Conservation (phyloP, 2,888 invertebrate genomes). For the Netelia inedita region DNA sequence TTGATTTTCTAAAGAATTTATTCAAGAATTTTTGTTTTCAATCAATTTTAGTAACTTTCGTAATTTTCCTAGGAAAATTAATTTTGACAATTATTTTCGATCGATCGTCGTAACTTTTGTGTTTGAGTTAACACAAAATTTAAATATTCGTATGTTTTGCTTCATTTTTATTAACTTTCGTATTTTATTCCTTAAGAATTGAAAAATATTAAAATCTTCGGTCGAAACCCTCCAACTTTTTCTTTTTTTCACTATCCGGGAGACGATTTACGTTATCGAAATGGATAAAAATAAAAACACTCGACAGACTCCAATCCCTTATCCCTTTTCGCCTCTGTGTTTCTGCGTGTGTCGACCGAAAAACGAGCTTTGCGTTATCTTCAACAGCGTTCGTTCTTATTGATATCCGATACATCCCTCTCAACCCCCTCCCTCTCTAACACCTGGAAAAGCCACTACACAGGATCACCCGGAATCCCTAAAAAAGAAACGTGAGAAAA, state of each 20-base stretch:
- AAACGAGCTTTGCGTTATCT: constrained; percentile 14
- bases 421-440: neutral
- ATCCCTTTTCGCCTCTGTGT: neutral
- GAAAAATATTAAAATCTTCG: too few species aligned
- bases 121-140: too few species aligned
- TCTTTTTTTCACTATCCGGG: too few species aligned
- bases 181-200: neutral
- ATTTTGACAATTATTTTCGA: neutral
- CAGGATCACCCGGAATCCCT: constrained; percentile 29
- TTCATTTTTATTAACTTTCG: neutral
- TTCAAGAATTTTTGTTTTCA: too few species aligned
- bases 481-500: constrained; percentile 19
- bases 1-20: too few species aligned
- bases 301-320: neutral
- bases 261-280: too few species aligned
- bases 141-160: too few species aligned
- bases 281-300: too few species aligned
- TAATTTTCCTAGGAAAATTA: neutral
- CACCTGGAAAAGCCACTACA: constrained; percentile 25
- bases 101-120: neutral
- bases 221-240: too few species aligned
- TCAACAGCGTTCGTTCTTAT: constrained; percentile 65
- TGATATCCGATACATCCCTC: constrained; percentile 75
- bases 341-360: neutral
- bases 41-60: neutral